Base-by-base conservation (phyloP, 2,797 vertebrate genomes). In the Labeo calbasu region DNA sequence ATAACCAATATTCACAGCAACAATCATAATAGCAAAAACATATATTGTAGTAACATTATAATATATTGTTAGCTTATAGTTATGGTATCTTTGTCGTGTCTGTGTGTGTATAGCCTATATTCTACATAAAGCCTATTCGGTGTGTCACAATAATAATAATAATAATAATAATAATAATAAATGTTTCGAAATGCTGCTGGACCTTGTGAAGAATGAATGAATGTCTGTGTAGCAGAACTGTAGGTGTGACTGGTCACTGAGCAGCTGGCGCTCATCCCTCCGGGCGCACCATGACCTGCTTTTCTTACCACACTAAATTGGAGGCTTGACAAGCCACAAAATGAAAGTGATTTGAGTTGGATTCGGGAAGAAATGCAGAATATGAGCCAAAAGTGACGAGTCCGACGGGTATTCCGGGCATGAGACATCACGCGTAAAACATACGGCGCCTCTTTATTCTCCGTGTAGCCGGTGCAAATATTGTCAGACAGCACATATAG, bases 201-300 rank as follows among this genome's bases (percentile, higher is more conserved):
- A 92, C 91, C 86, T 91, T 91, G 88, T 92, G 92, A 93, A 94
- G 93, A 80, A 91, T 90, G 90, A 88, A 92, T 90, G 86, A 90
- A 92, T 88, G 91, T 89, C 91, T 90, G 86, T 65, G 90, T 91
- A 88, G 59, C 81, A 82, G 89, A 87, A 90, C 87, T 91, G 66
- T 76, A 89, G 84, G 84, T 81, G 72, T 78, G 94, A 88, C 90
- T 89, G 93, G 94, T 93, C 94, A 94, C 92, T 84, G 90, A 95
- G 93, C 93, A 95, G 93, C 94, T 95, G 92, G 90, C 93, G 90
- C 90, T 90, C 87, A 91, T 91, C 92, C 93, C 94, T 93, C 90
- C 88, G 92, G 93, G 92, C 90, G 73, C 87, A 87, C 61, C 36
- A 82, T 93, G 94, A 94, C 94, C 95, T 94, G 91, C 89, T 95